Conservation (phyloP, 2,113 vertebrate species). For the Chloropsis cyanopogon region DNA sequence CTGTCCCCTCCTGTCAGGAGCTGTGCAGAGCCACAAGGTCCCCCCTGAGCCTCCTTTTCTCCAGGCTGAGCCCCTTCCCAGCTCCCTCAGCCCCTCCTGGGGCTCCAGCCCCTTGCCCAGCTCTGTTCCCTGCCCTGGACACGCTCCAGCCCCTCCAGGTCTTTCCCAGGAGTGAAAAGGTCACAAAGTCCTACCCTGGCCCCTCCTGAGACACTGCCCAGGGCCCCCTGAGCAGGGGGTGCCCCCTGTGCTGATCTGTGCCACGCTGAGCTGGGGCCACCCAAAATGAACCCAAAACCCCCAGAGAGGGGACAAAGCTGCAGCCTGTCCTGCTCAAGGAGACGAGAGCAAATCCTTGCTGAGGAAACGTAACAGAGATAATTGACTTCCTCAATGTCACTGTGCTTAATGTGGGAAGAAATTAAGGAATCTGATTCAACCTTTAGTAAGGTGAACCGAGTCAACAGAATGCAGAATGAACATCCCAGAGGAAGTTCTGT, state of each 20-base stretch:
- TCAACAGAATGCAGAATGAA: background rate
- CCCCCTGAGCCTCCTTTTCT: background rate
- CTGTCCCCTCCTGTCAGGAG: background rate
- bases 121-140: background rate
- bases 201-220: background rate
- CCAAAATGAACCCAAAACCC: background rate
- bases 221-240: background rate
- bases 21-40: background rate
- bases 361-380: slow-evolving; percentile 21
- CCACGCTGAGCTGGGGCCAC: background rate
- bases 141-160: background rate
- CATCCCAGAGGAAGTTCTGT: background rate
- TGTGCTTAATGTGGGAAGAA: background rate
- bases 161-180: background rate
- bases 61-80: background rate
- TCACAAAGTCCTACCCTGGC: background rate
- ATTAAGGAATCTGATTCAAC: background rate
- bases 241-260: background rate
- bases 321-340: slow-evolving; percentile 24
- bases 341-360: background rate
- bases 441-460: background rate
- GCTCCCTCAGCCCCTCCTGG: background rate
- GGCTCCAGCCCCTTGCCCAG: background rate
- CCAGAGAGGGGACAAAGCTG: background rate
- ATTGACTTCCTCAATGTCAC: background rate